Percentiles rank a stretch among this genome's conserved stretches.
Conservation (phyloP, 2,113 vertebrate species). For the Pycnonotus jocosus region DNA sequence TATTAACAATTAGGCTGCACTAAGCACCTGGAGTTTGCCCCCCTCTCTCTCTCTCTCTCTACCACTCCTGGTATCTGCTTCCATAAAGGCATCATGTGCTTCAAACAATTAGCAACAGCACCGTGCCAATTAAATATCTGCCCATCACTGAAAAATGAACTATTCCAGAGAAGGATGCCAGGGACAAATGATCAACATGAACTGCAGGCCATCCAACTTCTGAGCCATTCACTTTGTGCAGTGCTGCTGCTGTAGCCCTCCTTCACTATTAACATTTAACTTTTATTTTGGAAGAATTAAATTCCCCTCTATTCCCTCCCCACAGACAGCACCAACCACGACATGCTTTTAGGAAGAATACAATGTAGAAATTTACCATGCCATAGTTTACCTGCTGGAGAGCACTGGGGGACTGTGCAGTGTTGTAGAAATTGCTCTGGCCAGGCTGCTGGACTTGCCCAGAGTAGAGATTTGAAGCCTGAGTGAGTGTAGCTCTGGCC, state of each 20-base stretch:
- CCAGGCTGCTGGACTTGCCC: constrained; percentile 94
- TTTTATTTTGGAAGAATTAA: not conserved
- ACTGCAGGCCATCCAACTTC: not conserved
- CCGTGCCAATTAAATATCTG: not conserved
- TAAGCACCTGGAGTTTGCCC: not conserved
- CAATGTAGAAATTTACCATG: constrained; percentile 77
- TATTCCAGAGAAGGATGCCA: not conserved
- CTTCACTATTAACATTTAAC: not conserved
- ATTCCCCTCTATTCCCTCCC: not conserved
- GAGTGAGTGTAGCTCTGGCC: constrained; percentile 94
- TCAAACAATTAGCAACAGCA: not conserved
- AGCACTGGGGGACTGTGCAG: constrained; percentile 90
- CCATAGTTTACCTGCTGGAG: constrained; percentile 93
- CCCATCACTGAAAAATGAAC: not conserved
- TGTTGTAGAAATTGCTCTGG: constrained; percentile 96
- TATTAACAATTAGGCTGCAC: not conserved
- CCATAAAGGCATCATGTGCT: not conserved
- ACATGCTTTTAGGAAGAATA: constrained; percentile 32
- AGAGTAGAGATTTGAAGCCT: constrained; percentile 95
- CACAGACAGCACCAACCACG: not conserved
- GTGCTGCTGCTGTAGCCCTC: not conserved
- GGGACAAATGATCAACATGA: not conserved
- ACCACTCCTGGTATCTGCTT: not conserved
- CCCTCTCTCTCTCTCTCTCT: no score
- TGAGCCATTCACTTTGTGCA: not conserved